Percentiles rank a stretch among this genome's conserved stretches.
Evolutionary conservation across 2,797 vertebrate species (phyloP).

Genomic region (Leuciscus waleckii): DNA sequence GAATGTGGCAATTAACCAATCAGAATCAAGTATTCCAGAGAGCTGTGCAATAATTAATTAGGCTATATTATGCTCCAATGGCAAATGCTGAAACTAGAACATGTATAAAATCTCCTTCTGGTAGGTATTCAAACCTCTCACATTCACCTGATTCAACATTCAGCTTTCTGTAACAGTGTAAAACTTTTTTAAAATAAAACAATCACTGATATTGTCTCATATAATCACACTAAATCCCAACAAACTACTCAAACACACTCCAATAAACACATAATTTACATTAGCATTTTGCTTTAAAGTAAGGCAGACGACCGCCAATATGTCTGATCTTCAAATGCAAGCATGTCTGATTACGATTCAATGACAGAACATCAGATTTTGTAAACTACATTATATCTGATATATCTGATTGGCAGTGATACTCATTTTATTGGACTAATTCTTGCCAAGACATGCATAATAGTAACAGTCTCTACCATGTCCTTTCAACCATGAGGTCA

Average conservation of each 20-base stretch:
- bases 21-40: neutral
- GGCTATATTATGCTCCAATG: neutral
- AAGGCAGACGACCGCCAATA: neutral
- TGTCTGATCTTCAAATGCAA: constrained; percentile 1
- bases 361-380: neutral
- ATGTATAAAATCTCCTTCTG: neutral
- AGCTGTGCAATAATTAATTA: neutral
- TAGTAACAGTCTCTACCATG: neutral
- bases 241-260: neutral
- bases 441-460: neutral
- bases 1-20: neutral
- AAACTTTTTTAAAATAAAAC: neutral
- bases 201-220: neutral
- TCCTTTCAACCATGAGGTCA: constrained; percentile 29
- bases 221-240: neutral
- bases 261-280: neutral
- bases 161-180: neutral
- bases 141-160: constrained; percentile 20
- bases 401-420: neutral
- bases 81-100: neutral
- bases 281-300: neutral
- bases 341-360: constrained; percentile 6
- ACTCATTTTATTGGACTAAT: neutral
- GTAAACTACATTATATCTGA: neutral
- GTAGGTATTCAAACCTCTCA: neutral